Evolutionary conservation across 1,140 invertebrate genomes (phyloP), one percentile per base, ranked within the genome.

Genomic region (Drosophila pallidifrons): DNA sequence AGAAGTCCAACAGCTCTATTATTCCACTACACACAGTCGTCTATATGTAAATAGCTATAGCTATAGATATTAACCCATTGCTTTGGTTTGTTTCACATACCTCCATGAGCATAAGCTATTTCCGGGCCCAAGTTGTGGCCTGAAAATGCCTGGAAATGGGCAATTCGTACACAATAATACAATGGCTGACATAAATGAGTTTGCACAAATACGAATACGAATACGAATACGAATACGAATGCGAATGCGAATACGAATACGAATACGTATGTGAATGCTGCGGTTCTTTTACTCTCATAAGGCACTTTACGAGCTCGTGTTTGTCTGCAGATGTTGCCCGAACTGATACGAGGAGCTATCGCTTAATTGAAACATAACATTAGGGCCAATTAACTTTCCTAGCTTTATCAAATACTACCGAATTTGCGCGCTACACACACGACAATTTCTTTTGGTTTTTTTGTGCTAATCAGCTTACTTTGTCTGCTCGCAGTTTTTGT

Each of bases 281-380:
- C 32, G 32, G 5, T 32, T 32, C 32, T 8, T 32, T 32, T 32
- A 32, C 32, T 32, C 32, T 32, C 32, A 8, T 32, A 5, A 32
- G 7, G 35, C 35, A 8, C 35, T 38, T 10, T 38, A 10, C 8
- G 35, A 38, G 7, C 35, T 38, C 35, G 35, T 49, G 46, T 10
- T 41, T 25, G 43, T n/a, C 28, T 28, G 51, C 28, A 32, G n/a
- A 35, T 49, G 20, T 32, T 52, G 16, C 25, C 30, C 25, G 3
- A 5, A 20, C 65, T 77, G 43, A 61, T 57, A 43, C 11, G n/a
- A 3, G 41, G n/a, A 55, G 43, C 67, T 78, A 79, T 82, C 81
- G 54, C 72, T 79, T 82, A 88, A 88, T 86, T 88, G 68, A 87
- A 80, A 61, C 68, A 87, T 80, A 74, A 71, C 75, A 74, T 68